These are phyloP conservation scores for Theretra japonica DNA, from an alignment of 2,888 invertebrate genomes.

Conservation along the genomic window DNA sequence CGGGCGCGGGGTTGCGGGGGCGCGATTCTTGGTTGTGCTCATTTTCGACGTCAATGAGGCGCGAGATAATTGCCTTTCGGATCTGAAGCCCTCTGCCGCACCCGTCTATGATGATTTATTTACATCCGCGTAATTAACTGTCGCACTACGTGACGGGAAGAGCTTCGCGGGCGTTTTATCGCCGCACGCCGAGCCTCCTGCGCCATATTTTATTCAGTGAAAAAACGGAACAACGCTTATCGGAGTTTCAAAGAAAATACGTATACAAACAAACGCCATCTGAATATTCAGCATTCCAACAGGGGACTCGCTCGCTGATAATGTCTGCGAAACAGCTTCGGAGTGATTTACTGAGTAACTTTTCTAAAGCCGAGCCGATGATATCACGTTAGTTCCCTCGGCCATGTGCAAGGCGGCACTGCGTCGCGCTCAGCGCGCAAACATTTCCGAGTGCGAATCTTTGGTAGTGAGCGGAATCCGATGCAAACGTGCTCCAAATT, in stretches of 20 bases:
- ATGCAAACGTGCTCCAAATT: constrained; percentile 70
- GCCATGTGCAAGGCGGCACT: constrained; percentile 7
- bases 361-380: constrained; percentile 59
- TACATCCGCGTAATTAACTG: constrained; percentile 84
- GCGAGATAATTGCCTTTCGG: constrained; percentile 82
- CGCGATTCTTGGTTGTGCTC: constrained; percentile 62
- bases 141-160: constrained; percentile 83
- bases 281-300: constrained; percentile 76
- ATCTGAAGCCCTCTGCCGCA: constrained; percentile 78
- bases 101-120: constrained; percentile 84
- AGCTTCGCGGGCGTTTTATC: constrained; percentile 79
- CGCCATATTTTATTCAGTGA: constrained; percentile 77
- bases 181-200: constrained; percentile 68
- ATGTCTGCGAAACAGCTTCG: constrained; percentile 69
- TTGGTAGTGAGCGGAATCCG: constrained; percentile 54
- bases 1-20: constrained; percentile 51
- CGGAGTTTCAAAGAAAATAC: constrained; percentile 75
- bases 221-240: constrained; percentile 77
- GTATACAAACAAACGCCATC: constrained; percentile 79
- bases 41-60: constrained; percentile 82
- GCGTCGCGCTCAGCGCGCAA: constrained; percentile 34
- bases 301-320: constrained; percentile 73
- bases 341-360: constrained; percentile 73
- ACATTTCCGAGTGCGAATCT: constrained; percentile 51
- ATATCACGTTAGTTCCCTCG: constrained; percentile 50